These are phyloP conservation scores for Etheostoma nigrum DNA, from an alignment of 2,797 vertebrate species.

Conservation along the genomic window DNA sequence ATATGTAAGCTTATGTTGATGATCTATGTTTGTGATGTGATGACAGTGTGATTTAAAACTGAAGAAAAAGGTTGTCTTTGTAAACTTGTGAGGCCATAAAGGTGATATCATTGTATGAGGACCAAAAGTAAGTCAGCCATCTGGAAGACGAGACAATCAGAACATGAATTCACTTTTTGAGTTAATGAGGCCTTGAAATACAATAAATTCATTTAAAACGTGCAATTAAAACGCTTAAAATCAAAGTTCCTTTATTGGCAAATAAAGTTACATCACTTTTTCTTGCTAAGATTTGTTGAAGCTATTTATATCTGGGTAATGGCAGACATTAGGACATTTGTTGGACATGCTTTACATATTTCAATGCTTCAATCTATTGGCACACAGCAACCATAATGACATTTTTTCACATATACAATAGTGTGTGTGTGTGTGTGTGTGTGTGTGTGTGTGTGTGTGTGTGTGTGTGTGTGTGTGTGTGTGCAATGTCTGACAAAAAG, in stretches of 20 bases:
- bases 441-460: slow-evolving; percentile 9
- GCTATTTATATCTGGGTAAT: neutral
- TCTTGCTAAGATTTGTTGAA: slow-evolving; percentile 1
- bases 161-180: slow-evolving; percentile 24
- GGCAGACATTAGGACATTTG: slow-evolving; percentile 28
- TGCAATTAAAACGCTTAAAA: slow-evolving; percentile 4
- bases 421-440: neutral
- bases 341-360: slow-evolving; percentile 18
- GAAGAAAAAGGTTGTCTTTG: neutral
- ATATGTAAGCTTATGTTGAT: neutral
- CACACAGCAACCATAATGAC: slow-evolving; percentile 16
- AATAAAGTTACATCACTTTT: neutral
- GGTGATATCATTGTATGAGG: slow-evolving; percentile 7
- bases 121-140: slow-evolving; percentile 17
- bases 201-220: slow-evolving; percentile 25
- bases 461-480: neutral
- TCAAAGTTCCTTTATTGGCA: neutral
- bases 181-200: slow-evolving; percentile 27
- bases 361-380: slow-evolving; percentile 22
- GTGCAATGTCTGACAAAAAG: slow-evolving; percentile 51
- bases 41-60: neutral
- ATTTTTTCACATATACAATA: slow-evolving; percentile 33
- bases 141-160: slow-evolving; percentile 24
- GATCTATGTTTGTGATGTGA: neutral
- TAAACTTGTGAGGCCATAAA: neutral